Base-by-base conservation (phyloP, 2,888 invertebrate genomes). In the Aleiodes alternator region DNA sequence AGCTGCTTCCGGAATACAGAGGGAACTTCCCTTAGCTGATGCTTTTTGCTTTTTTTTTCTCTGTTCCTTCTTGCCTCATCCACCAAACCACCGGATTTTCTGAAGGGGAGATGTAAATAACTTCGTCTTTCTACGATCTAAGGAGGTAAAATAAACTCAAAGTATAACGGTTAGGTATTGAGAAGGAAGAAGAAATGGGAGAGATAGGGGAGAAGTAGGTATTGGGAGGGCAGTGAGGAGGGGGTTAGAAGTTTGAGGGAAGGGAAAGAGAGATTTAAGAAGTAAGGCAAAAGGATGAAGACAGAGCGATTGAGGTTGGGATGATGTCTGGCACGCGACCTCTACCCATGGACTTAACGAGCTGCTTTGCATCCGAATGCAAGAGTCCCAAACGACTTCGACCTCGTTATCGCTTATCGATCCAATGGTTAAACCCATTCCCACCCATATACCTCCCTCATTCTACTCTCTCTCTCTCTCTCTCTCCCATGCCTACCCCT, bases 321-420 rank as follows among this genome's bases (percentile, higher is more conserved):
- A 56, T 55, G 71, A 72, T 66, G 75, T 48, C 75, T 75, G 79
- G 81, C 80, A 81, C 82, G 84, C 84, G 83, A 83, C 83, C 82
- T 80, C 59, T 79, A 81, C 38, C 38, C 80, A 78, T 79, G 77
- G 78, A 81, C 81, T 85, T 88, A 88, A 88, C 87, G 84, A 87
- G 86, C 87, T 86, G 82, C 82, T 88, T 88, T 87, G 86, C 87
- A 88, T 88, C 76, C 81, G 81, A 84, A 84, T 84, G 81, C 82
- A 59, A 51, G 72, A 76, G 76, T 70, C 69, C 57, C 48, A 29
- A 53, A 69, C 75, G 78, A 69, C 68, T 80, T 82, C 84, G 84
- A 83, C 84, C 85, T 86, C 84, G 85, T 86, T 85, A 86, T 86
- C 84, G 84, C 79, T 73, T 84, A 86, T 86, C 84, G 86, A 85